phyloP scores from a whole-genome alignment of 2,888 invertebrate genomes.

The Nomada lathburiana region DNA sequence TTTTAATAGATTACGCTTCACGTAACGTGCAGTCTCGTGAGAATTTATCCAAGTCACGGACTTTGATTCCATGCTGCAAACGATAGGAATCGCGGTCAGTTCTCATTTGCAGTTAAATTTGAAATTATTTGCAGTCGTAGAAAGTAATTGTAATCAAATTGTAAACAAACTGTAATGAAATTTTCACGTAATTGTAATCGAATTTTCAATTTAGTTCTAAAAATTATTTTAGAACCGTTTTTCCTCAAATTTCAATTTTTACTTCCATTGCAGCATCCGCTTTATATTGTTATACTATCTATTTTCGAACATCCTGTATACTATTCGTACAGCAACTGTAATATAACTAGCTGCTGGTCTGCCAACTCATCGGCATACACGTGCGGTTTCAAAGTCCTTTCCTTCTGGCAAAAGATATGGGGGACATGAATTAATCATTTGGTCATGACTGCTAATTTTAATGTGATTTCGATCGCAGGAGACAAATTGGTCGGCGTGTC shows the following conservation, averaged over 20 bases:
- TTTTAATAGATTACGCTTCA: not conserved
- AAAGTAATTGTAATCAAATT: not conserved
- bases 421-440: conserved; percentile 50
- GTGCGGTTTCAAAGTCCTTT: conserved; percentile 54
- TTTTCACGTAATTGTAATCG: too few relatives aligned
- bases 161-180: not conserved
- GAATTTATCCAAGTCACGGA: conserved; percentile 12
- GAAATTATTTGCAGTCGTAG: not conserved
- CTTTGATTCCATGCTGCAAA: not conserved
- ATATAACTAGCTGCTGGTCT: conserved; percentile 13
- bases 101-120: not conserved
- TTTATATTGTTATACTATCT: conserved; percentile 2
- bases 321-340: conserved; percentile 11
- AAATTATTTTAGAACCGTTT: not conserved
- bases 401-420: conserved; percentile 35
- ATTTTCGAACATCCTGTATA: conserved; percentile 20
- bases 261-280: not conserved
- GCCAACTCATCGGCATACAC: conserved; percentile 48
- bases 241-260: not conserved
- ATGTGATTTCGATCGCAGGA: conserved; percentile 10
- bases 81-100: not conserved
- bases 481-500: not conserved
- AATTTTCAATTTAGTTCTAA: not conserved
- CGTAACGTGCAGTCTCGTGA: conserved; percentile 3
- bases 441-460: conserved; percentile 22